Evolutionary conservation across 2,113 vertebrate genomes (phyloP), one percentile per base, ranked within the genome.

Genomic region (Octodon degus): DNA sequence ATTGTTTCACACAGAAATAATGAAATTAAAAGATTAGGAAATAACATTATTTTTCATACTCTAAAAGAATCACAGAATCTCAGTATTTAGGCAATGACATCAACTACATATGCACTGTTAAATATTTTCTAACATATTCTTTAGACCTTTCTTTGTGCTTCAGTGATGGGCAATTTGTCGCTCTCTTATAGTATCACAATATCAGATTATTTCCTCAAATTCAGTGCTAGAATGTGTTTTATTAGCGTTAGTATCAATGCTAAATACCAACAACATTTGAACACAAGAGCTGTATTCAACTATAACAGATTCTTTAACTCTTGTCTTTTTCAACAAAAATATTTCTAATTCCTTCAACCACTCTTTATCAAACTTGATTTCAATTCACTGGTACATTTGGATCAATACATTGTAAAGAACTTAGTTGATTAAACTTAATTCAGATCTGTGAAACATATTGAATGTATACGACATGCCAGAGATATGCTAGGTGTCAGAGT

Each of bases 331-430:
- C 34, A 74, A 24, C 68, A 43, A 12, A 91, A 89, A n/a, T 91
- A 67, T 87, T 96, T 89, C 32, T 13, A 96, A 89, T 86, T 67
- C 9, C 37, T 85, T 82, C 27, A 85, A n/a, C 0, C 72, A 74
- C 83, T 83, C 4, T 89, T 94, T 83, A 93, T 55, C 17, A 86
- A 87, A 70, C 32, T 43, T 76, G 19, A 91, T 94, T 89, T 94
- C 17, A 86, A 92, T n/a, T 86, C 89, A 68, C 58, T 80, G 19
- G 27, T 40, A 70, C 90, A 95, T 67, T 12, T 96, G 40, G 0
- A 22, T 89, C 40, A 89, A 84, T 89, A 68, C 76, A 93, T 72
- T 93, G 13, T 74, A 67, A 86, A 92, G 77, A 96, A 74, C 40
- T 86, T 37, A 91, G 24, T 27, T 68, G 16, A 62, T 27, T 89